Conservation (phyloP, 2,888 invertebrate genomes). For the Hedychridium roseum region DNA sequence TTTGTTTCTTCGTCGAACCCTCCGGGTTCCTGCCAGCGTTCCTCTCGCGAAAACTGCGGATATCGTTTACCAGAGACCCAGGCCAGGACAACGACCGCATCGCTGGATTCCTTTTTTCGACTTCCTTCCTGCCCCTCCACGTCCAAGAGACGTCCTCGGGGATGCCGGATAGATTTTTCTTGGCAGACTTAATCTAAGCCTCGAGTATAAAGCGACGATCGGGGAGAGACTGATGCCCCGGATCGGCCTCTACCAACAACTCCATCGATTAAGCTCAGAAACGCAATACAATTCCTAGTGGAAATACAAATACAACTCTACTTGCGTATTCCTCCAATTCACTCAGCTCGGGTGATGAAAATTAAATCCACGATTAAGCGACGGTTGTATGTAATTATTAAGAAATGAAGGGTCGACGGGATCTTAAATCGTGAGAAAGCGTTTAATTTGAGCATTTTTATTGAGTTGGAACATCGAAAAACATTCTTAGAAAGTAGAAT, state of each 20-base stretch:
- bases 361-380: too few relatives aligned
- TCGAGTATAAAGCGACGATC: slow-evolving; percentile 55
- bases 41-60: slow-evolving; percentile 39
- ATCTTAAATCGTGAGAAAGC: too few relatives aligned
- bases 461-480: slow-evolving; percentile 47
- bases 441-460: too few relatives aligned
- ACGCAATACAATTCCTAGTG: too few relatives aligned
- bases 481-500: slow-evolving; percentile 47
- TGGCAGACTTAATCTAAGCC: slow-evolving; percentile 61
- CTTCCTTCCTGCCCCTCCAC: slow-evolving; percentile 26
- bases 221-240: too few relatives aligned
- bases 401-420: too few relatives aligned
- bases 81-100: slow-evolving; percentile 56
- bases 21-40: slow-evolving; percentile 29
- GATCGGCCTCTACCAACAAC: too few relatives aligned
- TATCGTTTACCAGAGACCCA: slow-evolving; percentile 48
- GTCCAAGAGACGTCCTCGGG: slow-evolving; percentile 20
- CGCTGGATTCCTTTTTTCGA: slow-evolving; percentile 50
- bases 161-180: slow-evolving; percentile 60
- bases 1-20: slow-evolving; percentile 32
- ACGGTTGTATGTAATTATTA: too few relatives aligned
- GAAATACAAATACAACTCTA: too few relatives aligned
- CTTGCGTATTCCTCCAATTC: too few relatives aligned
- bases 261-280: too few relatives aligned
- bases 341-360: too few relatives aligned